Base-by-base conservation (phyloP, 2,888 invertebrate genomes). In the Chrysomela aeneicollis region DNA sequence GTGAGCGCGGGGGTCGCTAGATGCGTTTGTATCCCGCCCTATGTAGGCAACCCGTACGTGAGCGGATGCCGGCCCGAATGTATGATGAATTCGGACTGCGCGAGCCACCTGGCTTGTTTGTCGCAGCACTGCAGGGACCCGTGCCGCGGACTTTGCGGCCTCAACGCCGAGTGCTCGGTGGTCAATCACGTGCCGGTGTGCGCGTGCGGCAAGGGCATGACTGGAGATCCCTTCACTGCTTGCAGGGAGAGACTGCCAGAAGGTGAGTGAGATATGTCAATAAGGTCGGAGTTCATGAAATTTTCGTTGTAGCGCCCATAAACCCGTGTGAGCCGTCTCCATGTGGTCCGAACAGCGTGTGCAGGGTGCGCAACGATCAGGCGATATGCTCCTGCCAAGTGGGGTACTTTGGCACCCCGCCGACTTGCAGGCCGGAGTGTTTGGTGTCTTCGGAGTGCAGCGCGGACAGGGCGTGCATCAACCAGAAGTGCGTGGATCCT, bases 11-110 rank as follows among this genome's bases (percentile, higher is more conserved):
- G 90, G 17, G 84, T 85, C 26, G 89, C 91, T 0, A 88, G 89
- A 72, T 95, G 95, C 79, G 86, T 87, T n/a, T 95, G 95, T 77
- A 92, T 95, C 77, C 92, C 94, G 63, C 94, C 94, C 2, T 93
- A 94, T 76, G 89, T 92, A 68, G 95, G 95, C 8, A 93, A 95
- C 84, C 94, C 94, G 3, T 94, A 93, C 78, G 87, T 88, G 15
- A 90, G 92, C 17, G 94, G 94, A 32, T 95, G 95, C 77, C 87
- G 91, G 68, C 94, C 94, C 1, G 95, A 95, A 83, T 95, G 95
- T 81, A 88, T 90, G 10, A 88, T 90, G 70, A 93, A 91, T 79
- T 88, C 92, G 0, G 94, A 94, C 76, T 95, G 95, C 79, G 86
- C 91, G 5, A 89, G 88, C 71, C 86, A 90, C 75, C 83, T 92